phyloP scores from a whole-genome alignment of 2,888 invertebrate species.

The Drosophila rellima region DNA sequence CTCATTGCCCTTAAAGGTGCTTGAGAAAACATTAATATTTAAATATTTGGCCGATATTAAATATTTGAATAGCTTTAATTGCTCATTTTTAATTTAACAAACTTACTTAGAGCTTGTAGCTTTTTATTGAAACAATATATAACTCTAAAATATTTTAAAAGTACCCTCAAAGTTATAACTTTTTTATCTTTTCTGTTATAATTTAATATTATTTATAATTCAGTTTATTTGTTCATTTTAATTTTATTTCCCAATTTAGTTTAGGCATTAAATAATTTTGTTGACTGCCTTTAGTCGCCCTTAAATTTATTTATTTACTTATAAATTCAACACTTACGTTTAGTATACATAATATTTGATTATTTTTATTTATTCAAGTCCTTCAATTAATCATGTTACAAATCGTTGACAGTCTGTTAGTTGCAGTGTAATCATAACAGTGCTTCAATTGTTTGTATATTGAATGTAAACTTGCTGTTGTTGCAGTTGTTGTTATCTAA shows the following conservation, averaged over 20 bases:
- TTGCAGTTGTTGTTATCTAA: conserved; percentile 70
- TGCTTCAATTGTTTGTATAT: not conserved
- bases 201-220: not conserved
- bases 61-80: no score
- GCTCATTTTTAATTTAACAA: no score
- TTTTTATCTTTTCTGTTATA: not conserved
- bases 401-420: not conserved
- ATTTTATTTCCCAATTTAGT: not conserved
- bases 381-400: not conserved
- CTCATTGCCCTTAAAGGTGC: not conserved
- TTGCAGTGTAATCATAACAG: not conserved
- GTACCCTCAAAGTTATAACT: not conserved
- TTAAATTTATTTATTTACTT: not conserved
- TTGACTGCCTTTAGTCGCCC: no score
- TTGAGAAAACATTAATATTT: no score
- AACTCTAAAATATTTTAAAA: no score
- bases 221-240: not conserved
- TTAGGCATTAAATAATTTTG: not conserved
- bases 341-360: no score
- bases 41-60: no score
- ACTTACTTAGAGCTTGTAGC: no score
- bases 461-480: not conserved
- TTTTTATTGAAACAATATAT: no score
- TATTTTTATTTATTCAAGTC: not conserved
- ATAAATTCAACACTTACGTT: not conserved